Base-by-base conservation (phyloP, 2,797 vertebrate genomes). In the Bryconaethiops microstoma region DNA sequence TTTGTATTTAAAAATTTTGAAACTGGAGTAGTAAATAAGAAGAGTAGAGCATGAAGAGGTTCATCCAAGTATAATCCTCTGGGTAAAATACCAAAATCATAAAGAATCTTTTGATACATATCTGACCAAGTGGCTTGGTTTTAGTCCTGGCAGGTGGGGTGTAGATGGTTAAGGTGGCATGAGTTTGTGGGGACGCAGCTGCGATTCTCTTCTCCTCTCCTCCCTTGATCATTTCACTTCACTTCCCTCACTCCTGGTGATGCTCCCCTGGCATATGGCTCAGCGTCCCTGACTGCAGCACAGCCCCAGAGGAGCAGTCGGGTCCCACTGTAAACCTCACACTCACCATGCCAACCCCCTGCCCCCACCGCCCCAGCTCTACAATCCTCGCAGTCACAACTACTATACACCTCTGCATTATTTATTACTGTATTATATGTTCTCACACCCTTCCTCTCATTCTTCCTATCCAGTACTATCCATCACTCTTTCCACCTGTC, bases 321-420 rank as follows among this genome's bases (percentile, higher is more conserved):
- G 60, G 59, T 54, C 35, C 79, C 12, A 1, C 45, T 71, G 45
- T 21, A 82, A 81, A 86, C 79, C 83, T 77, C 84, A 84, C 80
- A 88, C 63, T 89, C 88, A 89, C 59, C 76, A 16, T n/a, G 7
- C 8, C 35, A 17, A 16, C 7, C 25, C 84, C 59, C 8, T 16
- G 19, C 16, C 7, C 25, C 84, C 59, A 71, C 79, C 59, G 80
- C 72, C 80, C 76, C 63, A 74, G 59, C 13, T 25, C 1, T 13
- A 29, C 65, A 54, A 16, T 80, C 86, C 67, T 85, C 74, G 63
- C 25, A 35, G 39, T 52, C 77, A 85, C 60, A 79, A 80, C 86
- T 86, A 4, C 48, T 89, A 87, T 87, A 76, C 80, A 82, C 86
- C 19, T 48, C 77, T 83, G 65, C 35, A 74, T 71, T 87, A 87